Conservation (phyloP, 1,140 invertebrate species). For the Drosophila yakuba region DNA sequence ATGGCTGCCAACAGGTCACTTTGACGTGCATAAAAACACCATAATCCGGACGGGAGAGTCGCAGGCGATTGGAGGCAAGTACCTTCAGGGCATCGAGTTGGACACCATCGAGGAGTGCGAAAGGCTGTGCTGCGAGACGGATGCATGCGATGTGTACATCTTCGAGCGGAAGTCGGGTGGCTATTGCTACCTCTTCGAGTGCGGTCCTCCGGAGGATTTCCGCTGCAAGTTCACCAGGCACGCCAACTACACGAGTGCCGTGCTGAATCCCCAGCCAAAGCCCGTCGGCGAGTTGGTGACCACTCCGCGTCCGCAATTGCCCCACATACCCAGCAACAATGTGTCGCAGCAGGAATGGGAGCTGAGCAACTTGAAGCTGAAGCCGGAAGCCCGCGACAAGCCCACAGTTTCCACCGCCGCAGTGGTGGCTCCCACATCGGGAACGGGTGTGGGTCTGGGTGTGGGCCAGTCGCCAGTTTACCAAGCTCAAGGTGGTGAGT, state of each 20-base stretch:
- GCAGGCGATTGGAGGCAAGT: slow-evolving; percentile 93
- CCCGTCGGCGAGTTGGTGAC: slow-evolving; percentile 46
- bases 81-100: slow-evolving; percentile 93
- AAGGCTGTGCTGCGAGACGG: slow-evolving; percentile 93
- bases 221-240: slow-evolving; percentile 96
- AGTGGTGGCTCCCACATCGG: slow-evolving; percentile 16
- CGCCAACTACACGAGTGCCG: slow-evolving; percentile 94
- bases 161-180: slow-evolving; percentile 95
- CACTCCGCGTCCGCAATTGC: slow-evolving; percentile 63
- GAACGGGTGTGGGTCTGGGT: slow-evolving; percentile 7
- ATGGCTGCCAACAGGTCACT: slow-evolving; percentile 86
- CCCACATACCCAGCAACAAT: slow-evolving; percentile 70
- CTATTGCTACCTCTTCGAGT: slow-evolving; percentile 96
- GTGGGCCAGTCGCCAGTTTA: slow-evolving; percentile 25
- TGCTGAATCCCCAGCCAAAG: slow-evolving; percentile 86
- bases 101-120: slow-evolving; percentile 92
- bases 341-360: slow-evolving; percentile 91
- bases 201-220: slow-evolving; percentile 94
- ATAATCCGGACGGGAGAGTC: slow-evolving; percentile 96
- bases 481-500: slow-evolving; percentile 57
- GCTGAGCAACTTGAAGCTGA: slow-evolving; percentile 86
- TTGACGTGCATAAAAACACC: slow-evolving; percentile 94
- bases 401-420: slow-evolving; percentile 32
- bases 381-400: slow-evolving; percentile 69
- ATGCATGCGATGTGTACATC: slow-evolving; percentile 95